Percentiles rank a stretch among this genome's conserved stretches.
These are phyloP conservation scores for Amiota communis DNA, from an alignment of 2,888 invertebrate genomes.

Conservation along the genomic window DNA sequence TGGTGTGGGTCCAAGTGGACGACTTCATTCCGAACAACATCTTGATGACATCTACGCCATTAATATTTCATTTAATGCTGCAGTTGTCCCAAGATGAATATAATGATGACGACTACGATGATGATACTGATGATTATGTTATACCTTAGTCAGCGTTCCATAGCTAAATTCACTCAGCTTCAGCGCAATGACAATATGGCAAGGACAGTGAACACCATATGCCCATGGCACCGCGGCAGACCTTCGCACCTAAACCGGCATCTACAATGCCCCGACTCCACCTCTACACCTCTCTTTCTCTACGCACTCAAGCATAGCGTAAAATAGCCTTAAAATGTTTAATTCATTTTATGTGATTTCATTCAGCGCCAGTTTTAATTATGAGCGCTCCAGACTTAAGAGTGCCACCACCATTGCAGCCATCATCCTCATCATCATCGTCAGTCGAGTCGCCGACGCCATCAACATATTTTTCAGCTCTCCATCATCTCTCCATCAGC, in stretches of 20 bases:
- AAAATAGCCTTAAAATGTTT: constrained; percentile 66
- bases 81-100: constrained; percentile 63
- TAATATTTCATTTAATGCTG: constrained; percentile 66
- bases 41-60: constrained; percentile 53
- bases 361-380: constrained; percentile 65
- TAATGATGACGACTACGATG: constrained; percentile 17
- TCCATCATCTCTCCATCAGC: constrained; percentile 3
- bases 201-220: constrained; percentile 5
- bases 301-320: constrained; percentile 32
- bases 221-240: no score
- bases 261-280: background rate
- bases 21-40: constrained; percentile 20
- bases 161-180: constrained; percentile 2
- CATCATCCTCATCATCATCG: background rate
- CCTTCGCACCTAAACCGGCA: no score
- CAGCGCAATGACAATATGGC: background rate
- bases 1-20: background rate
- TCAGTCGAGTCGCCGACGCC: background rate
- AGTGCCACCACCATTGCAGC: constrained; percentile 10
- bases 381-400: constrained; percentile 47
- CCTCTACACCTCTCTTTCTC: constrained; percentile 11
- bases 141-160: constrained; percentile 28
- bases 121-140: background rate
- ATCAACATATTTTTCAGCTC: background rate
- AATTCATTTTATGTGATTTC: constrained; percentile 68